phyloP scores from a whole-genome alignment of 2,888 invertebrate genomes.

The Melinaea menophilus region DNA sequence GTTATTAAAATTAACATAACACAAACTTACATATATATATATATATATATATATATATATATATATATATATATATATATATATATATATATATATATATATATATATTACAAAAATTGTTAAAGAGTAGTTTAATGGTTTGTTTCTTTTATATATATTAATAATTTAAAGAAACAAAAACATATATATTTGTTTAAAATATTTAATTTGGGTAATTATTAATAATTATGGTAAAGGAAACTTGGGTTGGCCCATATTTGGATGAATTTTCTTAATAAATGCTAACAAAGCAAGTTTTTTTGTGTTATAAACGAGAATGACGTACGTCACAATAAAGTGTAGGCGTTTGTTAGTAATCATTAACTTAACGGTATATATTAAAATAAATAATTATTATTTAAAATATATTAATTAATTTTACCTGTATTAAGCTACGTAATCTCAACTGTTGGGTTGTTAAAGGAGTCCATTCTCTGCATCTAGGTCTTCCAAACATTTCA shows the following conservation, averaged over 20 bases:
- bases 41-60: too few relatives aligned
- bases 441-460: conserved; percentile 91
- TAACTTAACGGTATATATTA: conserved; percentile 11
- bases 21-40: neutral
- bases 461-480: conserved; percentile 88
- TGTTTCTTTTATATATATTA: too few relatives aligned
- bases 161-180: too few relatives aligned
- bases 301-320: conserved; percentile 13
- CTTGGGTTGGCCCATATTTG: neutral
- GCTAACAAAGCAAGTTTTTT: neutral
- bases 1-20: neutral
- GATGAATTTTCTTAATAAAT: neutral
- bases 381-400: neutral
- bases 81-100: too few relatives aligned
- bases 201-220: too few relatives aligned
- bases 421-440: conserved; percentile 87
- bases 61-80: too few relatives aligned
- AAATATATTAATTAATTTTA: conserved; percentile 45
- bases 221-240: too few relatives aligned
- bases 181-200: too few relatives aligned
- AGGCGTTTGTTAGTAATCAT: conserved; percentile 61
- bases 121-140: too few relatives aligned
- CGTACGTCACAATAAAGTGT: conserved; percentile 34
- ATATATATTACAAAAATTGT: neutral
- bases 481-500: conserved; percentile 79